Percentiles rank a stretch among this genome's conserved stretches.
Conservation (phyloP, 64 coral and sea anemone genomes). For the Stylophora pistillata region DNA sequence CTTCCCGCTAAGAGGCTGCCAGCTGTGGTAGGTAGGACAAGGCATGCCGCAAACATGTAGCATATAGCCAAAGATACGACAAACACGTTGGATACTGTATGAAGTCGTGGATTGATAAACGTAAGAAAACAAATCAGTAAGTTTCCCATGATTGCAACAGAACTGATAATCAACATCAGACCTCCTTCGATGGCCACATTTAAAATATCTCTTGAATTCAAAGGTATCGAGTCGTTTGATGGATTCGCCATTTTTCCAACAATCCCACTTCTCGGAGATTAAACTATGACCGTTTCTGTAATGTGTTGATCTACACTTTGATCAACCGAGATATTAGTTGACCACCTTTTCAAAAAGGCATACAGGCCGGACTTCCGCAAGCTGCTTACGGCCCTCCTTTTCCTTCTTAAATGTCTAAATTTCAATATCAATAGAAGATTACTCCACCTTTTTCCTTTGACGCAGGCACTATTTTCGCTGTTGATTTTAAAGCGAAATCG, state of each 20-base stretch:
- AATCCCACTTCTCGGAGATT: not conserved
- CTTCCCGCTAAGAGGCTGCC: not conserved
- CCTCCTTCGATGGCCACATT: not conserved
- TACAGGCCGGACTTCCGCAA: not conserved
- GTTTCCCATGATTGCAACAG: not conserved
- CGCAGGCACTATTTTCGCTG: not conserved
- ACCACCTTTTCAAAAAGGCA: not conserved
- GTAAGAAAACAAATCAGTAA: constrained; percentile 20
- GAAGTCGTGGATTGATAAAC: constrained; percentile 8
- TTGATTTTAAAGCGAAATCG: too few relatives aligned
- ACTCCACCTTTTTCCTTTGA: not conserved
- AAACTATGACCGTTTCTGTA: not conserved
- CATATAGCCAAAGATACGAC: not conserved
- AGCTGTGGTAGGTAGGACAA: not conserved
- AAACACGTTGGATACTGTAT: constrained; percentile 8
- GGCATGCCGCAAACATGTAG: not conserved
- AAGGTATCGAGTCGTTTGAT: not conserved
- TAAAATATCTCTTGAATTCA: not conserved
- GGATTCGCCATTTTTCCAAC: not conserved
- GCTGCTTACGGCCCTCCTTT: not conserved
- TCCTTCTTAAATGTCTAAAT: not conserved
- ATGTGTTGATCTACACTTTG: not conserved
- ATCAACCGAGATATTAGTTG: not conserved
- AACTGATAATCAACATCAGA: constrained; percentile 13
- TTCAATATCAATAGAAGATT: not conserved